Evolutionary conservation across 2,888 invertebrate species (phyloP), one percentile per base, ranked within the genome.

Genomic region (Drosophila seclusa): DNA sequence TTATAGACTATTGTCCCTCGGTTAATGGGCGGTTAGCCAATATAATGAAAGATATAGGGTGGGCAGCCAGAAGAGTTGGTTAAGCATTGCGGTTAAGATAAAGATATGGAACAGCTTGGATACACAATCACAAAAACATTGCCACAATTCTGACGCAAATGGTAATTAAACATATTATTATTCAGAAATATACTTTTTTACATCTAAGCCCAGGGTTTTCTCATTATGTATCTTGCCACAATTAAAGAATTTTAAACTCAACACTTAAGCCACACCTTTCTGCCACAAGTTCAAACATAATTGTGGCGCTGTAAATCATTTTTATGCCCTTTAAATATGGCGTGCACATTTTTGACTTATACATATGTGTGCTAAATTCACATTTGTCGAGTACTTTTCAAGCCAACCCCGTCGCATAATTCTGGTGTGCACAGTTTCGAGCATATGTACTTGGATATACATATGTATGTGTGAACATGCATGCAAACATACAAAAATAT

Each of bases 11-110:
- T 82, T 80, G 83, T 80, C 60, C 68, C 73, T 62, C 49, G 68
- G 68, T 83, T 86, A 88, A 84, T 84, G 73, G 83, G 62, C 60
- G 71, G 76, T 72, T 72, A 60, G 60, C 42, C 50, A 63, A 58
- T 61, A 67, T 73, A 73, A 68, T 82, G 68, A 72, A 63, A 57
- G 52, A 27, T 21, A 13, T 1, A 24, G 29, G 50, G 68, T 62
- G 73, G 64, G 73, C 2, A 3, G 58, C 0, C 61, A 48, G n/a
- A 57, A 21, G 8, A 53, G 50, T 72, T 66, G 18, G 1, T n/a
- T 24, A 24, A 5, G 21, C 42, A 21, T 11, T 6, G 21, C 42
- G 13, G 1, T 16, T 10, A 18, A 10, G 8, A 38, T 13, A 21
- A 45, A 7, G 4, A 21, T 13, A 45, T 13, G 7, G 45, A 21